phyloP scores from a whole-genome alignment of 2,888 invertebrate species.

The Drosophila setosimentum region DNA sequence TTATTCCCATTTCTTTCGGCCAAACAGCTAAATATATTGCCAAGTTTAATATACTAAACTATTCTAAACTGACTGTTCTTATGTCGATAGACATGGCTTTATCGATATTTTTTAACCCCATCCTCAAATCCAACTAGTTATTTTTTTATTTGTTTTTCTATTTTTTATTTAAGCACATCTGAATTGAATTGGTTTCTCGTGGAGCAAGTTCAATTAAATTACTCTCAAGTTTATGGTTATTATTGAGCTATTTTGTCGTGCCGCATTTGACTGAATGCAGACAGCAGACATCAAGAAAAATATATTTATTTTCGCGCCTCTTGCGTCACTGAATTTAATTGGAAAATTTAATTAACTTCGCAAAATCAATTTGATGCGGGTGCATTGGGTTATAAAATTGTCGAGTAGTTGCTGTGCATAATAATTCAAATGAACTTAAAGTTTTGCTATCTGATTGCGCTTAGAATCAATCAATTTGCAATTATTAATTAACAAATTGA shows the following conservation, averaged over 20 bases:
- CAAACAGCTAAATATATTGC: too few relatives aligned
- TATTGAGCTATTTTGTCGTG: constrained; percentile 2
- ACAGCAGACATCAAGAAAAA: neutral
- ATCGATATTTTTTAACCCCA: too few relatives aligned
- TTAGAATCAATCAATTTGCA: neutral
- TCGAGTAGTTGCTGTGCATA: neutral
- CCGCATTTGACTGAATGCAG: constrained; percentile 13
- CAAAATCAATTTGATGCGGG: constrained; percentile 13
- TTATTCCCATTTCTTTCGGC: too few relatives aligned
- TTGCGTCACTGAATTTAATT: constrained; percentile 27
- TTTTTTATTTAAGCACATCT: too few relatives aligned
- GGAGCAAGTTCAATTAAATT: neutral
- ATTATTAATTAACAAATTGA: neutral
- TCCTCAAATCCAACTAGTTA: neutral
- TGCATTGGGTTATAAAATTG: neutral
- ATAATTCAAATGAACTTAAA: neutral
- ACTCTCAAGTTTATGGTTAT: neutral
- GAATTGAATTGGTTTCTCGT: neutral
- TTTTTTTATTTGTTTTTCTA: neutral
- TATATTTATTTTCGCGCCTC: neutral
- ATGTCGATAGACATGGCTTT: too few relatives aligned
- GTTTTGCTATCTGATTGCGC: neutral
- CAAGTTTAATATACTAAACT: neutral
- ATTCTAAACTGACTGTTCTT: too few relatives aligned
- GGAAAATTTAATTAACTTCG: constrained; percentile 43